These are phyloP conservation scores for Zygothrica quintamaculata DNA, from an alignment of 2,888 invertebrate species.

Conservation along the genomic window DNA sequence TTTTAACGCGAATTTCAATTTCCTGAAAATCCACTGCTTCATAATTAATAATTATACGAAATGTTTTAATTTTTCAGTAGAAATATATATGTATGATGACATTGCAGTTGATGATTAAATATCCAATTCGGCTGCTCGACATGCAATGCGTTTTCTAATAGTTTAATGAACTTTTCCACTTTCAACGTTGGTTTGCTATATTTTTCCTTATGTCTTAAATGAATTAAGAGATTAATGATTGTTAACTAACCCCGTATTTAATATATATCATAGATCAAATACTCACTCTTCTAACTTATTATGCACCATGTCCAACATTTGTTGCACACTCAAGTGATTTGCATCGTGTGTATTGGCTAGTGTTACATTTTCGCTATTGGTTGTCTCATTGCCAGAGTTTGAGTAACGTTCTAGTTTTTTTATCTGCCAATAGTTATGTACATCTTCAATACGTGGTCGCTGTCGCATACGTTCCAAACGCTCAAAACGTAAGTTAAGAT, in stretches of 20 bases:
- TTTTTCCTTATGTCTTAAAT: constrained; percentile 10
- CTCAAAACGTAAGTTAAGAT: constrained; percentile 39
- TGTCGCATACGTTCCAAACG: constrained; percentile 50
- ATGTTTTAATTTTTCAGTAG: constrained; percentile 42
- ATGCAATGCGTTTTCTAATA: constrained; percentile 40
- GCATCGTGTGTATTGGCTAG: not conserved
- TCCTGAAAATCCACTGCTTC: constrained; percentile 51
- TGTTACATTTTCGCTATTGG: not conserved
- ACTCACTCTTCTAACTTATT: constrained; percentile 32
- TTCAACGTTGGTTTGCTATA: not conserved
- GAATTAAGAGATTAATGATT: too few relatives aligned
- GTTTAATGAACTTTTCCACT: constrained; percentile 32
- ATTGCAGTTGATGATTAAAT: constrained; percentile 65
- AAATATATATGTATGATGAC: constrained; percentile 46
- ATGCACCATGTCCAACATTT: constrained; percentile 29
- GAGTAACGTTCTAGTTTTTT: constrained; percentile 28
- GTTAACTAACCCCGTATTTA: not conserved
- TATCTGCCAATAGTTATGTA: constrained; percentile 58
- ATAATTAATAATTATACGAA: constrained; percentile 55
- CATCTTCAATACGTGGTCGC: constrained; percentile 54
- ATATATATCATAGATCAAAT: too few relatives aligned
- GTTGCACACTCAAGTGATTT: not conserved
- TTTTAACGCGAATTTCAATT: constrained; percentile 44
- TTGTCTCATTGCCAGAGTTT: constrained; percentile 5
- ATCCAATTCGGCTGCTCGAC: constrained; percentile 66